phyloP scores from a whole-genome alignment of 2,888 invertebrate species.

The Reticulitermes lucifugus region DNA sequence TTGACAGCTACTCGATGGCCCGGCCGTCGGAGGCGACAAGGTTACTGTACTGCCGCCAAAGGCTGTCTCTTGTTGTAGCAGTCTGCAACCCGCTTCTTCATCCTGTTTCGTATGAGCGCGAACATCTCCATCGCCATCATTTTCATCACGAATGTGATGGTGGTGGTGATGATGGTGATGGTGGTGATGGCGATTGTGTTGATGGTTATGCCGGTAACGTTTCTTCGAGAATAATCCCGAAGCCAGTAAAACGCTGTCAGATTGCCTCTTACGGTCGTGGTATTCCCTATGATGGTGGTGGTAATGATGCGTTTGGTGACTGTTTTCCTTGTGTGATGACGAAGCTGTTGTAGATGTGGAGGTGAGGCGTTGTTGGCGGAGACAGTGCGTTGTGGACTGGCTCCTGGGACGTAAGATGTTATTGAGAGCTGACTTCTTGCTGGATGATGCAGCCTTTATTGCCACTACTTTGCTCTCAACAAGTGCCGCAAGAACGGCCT shows the following conservation, averaged over 20 bases:
- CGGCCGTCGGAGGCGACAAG: slow-evolving; percentile 42
- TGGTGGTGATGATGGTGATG: slow-evolving; percentile 54
- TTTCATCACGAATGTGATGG: slow-evolving; percentile 52
- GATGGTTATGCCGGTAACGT: slow-evolving; percentile 53
- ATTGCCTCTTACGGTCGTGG: slow-evolving; percentile 53
- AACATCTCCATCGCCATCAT: background rate
- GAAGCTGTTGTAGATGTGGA: slow-evolving; percentile 62
- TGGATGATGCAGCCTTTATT: slow-evolving; percentile 62
- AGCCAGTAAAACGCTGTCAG: slow-evolving; percentile 46
- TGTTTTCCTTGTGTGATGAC: slow-evolving; percentile 64
- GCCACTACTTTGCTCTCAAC: slow-evolving; percentile 79
- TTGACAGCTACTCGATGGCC: slow-evolving; percentile 39
- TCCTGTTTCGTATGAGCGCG: background rate
- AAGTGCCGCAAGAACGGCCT: slow-evolving; percentile 77
- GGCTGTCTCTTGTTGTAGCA: slow-evolving; percentile 45
- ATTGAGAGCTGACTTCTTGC: slow-evolving; percentile 22
- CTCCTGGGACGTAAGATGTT: slow-evolving; percentile 35
- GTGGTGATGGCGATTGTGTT: slow-evolving; percentile 52
- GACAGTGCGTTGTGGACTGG: slow-evolving; percentile 33
- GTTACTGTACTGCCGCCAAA: slow-evolving; percentile 43
- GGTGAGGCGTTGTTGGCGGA: slow-evolving; percentile 62
- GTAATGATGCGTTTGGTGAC: slow-evolving; percentile 50
- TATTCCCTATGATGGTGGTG: slow-evolving; percentile 55
- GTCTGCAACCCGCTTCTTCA: slow-evolving; percentile 19
- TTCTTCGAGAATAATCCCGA: slow-evolving; percentile 52